These are phyloP conservation scores for Cynopterus sphinx DNA, from an alignment of 2,797 vertebrate genomes.

Conservation along the genomic window DNA sequence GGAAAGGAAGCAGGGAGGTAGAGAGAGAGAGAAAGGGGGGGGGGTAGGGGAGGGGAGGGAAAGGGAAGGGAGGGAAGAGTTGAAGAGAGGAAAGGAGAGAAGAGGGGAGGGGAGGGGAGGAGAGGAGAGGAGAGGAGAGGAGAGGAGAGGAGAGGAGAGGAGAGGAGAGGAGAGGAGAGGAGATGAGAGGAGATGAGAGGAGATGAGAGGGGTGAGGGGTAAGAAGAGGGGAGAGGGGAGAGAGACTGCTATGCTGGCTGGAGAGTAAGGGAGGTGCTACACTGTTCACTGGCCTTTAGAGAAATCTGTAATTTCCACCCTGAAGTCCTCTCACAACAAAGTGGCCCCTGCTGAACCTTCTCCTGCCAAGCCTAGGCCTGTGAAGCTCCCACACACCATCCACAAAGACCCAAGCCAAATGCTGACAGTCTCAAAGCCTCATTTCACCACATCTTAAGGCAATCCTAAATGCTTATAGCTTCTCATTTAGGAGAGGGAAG, in stretches of 20 bases:
- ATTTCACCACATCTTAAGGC: slow-evolving; percentile 15
- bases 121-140: too few relatives aligned
- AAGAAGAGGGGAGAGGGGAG: too few relatives aligned
- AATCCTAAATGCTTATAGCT: neutral
- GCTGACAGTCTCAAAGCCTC: neutral
- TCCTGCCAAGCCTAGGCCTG: neutral
- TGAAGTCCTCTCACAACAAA: neutral
- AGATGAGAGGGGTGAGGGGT: too few relatives aligned
- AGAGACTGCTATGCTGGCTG: neutral
- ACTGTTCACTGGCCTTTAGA: neutral
- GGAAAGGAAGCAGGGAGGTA: neutral
- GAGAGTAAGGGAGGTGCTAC: neutral
- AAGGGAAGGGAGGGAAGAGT: too few relatives aligned
- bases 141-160: too few relatives aligned
- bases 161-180: too few relatives aligned
- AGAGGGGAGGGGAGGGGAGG: too few relatives aligned
- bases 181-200: too few relatives aligned
- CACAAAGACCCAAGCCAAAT: neutral
- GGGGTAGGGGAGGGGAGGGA: too few relatives aligned
- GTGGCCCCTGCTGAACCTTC: neutral
- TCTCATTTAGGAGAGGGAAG: slow-evolving; percentile 15
- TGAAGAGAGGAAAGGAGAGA: too few relatives aligned
- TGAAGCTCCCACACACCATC: neutral
- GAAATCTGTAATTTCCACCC: neutral
- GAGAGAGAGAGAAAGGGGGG: neutral